Evolutionary conservation across 2,888 invertebrate genomes (phyloP).

Genomic region (Drymonia ruficornis): DNA sequence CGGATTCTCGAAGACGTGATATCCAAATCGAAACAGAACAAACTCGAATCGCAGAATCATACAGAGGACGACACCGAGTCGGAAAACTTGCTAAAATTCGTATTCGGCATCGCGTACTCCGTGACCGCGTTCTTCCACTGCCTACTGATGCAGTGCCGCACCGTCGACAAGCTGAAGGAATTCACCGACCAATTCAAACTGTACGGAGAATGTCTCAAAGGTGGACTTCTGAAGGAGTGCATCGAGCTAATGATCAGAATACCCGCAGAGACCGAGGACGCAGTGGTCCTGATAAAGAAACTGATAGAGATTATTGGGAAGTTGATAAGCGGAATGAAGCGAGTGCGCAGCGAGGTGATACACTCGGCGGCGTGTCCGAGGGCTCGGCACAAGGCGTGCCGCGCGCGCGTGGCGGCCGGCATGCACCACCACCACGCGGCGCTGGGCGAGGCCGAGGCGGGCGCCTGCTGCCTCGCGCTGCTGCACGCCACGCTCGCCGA

Average conservation of each 20-base stretch:
- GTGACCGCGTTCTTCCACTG: conserved; percentile 86
- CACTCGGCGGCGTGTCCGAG: conserved; percentile 82
- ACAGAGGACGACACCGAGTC: conserved; percentile 71
- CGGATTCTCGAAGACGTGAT: conserved; percentile 84
- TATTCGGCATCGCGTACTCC: conserved; percentile 85
- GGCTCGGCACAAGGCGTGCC: conserved; percentile 80
- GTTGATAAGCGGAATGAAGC: conserved; percentile 83
- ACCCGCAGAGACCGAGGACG: conserved; percentile 66
- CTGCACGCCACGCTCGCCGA: conserved; percentile 82
- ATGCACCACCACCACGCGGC: conserved; percentile 86
- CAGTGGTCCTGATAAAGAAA: conserved; percentile 75
- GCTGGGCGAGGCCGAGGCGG: conserved; percentile 72
- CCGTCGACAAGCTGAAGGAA: conserved; percentile 79
- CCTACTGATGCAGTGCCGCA: conserved; percentile 81
- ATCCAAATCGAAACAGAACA: conserved; percentile 58
- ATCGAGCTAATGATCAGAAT: conserved; percentile 82
- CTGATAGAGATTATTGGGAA: conserved; percentile 84
- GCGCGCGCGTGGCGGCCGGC: conserved; percentile 67
- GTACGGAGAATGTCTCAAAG: conserved; percentile 85
- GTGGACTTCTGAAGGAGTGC: conserved; percentile 82
- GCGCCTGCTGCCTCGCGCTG: conserved; percentile 83
- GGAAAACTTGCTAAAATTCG: conserved; percentile 82
- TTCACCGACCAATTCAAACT: conserved; percentile 85
- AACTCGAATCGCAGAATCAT: conserved; percentile 54
- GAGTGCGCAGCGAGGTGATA: conserved; percentile 82